These are phyloP conservation scores for Tenebrio molitor DNA, from an alignment of 1,140 invertebrate species.

Conservation along the genomic window DNA sequence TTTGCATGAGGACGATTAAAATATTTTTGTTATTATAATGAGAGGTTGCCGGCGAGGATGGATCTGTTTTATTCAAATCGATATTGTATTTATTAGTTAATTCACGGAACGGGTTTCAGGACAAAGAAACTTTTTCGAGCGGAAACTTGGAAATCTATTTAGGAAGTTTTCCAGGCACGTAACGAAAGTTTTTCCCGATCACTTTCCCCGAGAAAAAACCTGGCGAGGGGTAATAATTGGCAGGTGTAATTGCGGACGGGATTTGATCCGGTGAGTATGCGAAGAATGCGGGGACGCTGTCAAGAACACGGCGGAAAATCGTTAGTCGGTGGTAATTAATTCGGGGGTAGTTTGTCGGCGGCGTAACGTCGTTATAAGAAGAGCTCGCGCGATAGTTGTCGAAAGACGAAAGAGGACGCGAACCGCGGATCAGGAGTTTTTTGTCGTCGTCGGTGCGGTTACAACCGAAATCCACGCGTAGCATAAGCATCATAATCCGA, in stretches of 20 bases:
- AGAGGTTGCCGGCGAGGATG: background rate
- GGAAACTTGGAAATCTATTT: slow-evolving; percentile 21
- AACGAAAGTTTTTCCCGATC: slow-evolving; percentile 11
- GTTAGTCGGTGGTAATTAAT: too few relatives aligned
- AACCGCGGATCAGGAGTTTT: too few relatives aligned
- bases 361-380: too few relatives aligned
- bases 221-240: background rate
- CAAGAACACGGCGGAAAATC: too few relatives aligned
- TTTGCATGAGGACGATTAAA: slow-evolving; percentile 16
- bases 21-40: slow-evolving; percentile 27
- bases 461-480: slow-evolving; percentile 33
- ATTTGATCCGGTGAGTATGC: too few relatives aligned
- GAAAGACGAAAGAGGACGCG: too few relatives aligned
- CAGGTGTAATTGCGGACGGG: background rate
- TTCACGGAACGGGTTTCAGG: slow-evolving; percentile 16
- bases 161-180: slow-evolving; percentile 15
- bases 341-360: too few relatives aligned
- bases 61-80: slow-evolving; percentile 16
- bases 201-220: background rate
- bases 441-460: slow-evolving; percentile 7
- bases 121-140: slow-evolving; percentile 29
- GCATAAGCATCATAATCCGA: slow-evolving; percentile 50
- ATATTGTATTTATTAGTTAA: slow-evolving; percentile 21
- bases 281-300: too few relatives aligned
- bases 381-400: too few relatives aligned